Conservation (phyloP, 2,113 vertebrate species). For the Antechinus flavipes region DNA sequence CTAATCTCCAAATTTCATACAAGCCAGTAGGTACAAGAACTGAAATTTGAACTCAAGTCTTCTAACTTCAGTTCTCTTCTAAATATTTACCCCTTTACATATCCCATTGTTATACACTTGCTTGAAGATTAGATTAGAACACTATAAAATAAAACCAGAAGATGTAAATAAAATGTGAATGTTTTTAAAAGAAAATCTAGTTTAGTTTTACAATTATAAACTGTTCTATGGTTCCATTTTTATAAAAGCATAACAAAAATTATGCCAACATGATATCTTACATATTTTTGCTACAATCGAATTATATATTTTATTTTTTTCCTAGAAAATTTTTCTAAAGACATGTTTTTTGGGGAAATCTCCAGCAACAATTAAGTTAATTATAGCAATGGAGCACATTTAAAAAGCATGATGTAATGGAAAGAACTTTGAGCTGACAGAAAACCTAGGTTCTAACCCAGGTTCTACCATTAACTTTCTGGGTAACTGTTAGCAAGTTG, state of each 20-base stretch:
- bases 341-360: neutral
- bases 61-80: neutral
- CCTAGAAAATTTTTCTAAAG: neutral
- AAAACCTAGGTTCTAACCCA: neutral
- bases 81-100: neutral
- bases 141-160: neutral
- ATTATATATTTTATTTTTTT: neutral
- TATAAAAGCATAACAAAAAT: neutral
- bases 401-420: neutral
- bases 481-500: neutral
- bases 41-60: neutral
- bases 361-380: neutral
- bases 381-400: neutral
- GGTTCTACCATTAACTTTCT: neutral
- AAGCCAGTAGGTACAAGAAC: neutral
- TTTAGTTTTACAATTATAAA: neutral
- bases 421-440: neutral
- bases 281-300: neutral
- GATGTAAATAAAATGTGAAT: neutral
- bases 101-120: neutral
- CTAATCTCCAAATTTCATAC: neutral
- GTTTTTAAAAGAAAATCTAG: neutral
- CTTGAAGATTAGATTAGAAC: neutral
- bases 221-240: neutral
- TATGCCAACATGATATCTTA: neutral